Conservation (phyloP, 2,888 invertebrate genomes). For the Isoperla grammatica region DNA sequence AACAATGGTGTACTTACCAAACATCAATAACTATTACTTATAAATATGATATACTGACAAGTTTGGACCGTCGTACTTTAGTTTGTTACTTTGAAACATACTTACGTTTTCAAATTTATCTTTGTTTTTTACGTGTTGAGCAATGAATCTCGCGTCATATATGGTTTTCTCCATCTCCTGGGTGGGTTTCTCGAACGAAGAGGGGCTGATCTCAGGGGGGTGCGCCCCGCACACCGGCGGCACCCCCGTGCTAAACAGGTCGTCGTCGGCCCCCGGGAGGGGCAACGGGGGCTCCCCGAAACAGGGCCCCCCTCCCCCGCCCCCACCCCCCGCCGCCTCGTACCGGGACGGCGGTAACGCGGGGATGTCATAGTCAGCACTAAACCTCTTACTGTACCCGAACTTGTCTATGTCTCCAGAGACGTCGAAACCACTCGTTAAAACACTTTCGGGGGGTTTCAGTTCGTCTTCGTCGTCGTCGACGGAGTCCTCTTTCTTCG, state of each 20-base stretch:
- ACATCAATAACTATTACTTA: too few species aligned
- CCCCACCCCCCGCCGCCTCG: constrained; percentile 32
- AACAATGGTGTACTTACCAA: too few species aligned
- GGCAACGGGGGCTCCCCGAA: constrained; percentile 63
- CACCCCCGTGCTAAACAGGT: constrained; percentile 60
- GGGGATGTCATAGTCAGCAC: constrained; percentile 70
- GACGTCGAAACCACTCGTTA: constrained; percentile 66
- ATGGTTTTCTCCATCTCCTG: constrained; percentile 88
- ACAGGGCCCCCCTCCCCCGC: constrained; percentile 42
- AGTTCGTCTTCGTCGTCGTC: constrained; percentile 50
- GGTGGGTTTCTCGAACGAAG: constrained; percentile 75
- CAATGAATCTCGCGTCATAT: constrained; percentile 89
- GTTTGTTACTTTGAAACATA: constrained; percentile 39
- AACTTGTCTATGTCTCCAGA: constrained; percentile 62
- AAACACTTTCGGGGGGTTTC: constrained; percentile 54
- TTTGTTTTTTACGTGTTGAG: constrained; percentile 91
- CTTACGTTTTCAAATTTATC: constrained; percentile 92
- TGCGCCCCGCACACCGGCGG: constrained; percentile 52
- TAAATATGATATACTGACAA: too few species aligned
- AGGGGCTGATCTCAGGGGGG: constrained; percentile 59
- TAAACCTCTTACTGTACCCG: constrained; percentile 51
- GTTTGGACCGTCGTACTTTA: too few species aligned
- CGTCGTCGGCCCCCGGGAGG: constrained; percentile 73
- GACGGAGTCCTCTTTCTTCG: constrained; percentile 64
- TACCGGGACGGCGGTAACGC: constrained; percentile 40